phyloP scores from a whole-genome alignment of 2,797 vertebrate genomes.

The Enteromius mattozi region DNA sequence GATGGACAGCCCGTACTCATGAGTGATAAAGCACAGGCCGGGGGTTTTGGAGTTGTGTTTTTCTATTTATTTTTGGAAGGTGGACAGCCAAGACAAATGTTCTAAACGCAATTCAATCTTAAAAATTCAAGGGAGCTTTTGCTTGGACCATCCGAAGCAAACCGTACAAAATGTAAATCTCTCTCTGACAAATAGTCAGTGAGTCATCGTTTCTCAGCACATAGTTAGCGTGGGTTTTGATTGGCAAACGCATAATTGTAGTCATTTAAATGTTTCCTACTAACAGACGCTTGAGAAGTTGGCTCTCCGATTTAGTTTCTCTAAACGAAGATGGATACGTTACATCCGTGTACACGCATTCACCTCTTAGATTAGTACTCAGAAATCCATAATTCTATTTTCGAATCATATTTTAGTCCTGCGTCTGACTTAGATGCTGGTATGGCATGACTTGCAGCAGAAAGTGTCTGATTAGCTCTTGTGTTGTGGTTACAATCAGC shows the following conservation, averaged over 20 bases:
- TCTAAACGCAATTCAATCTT: slow-evolving; percentile 53
- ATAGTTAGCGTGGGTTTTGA: slow-evolving; percentile 48
- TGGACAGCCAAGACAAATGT: slow-evolving; percentile 58
- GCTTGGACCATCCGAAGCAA: slow-evolving; percentile 47
- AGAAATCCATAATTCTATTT: slow-evolving; percentile 23
- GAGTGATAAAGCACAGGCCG: slow-evolving; percentile 57
- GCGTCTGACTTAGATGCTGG: slow-evolving; percentile 8
- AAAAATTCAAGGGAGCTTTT: slow-evolving; percentile 54
- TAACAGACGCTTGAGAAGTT: slow-evolving; percentile 31
- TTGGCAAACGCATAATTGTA: slow-evolving; percentile 48
- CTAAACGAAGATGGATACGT: slow-evolving; percentile 25
- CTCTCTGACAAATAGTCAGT: slow-evolving; percentile 44
- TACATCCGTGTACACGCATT: background rate
- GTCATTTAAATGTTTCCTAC: slow-evolving; percentile 47
- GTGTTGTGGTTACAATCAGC: slow-evolving; percentile 46
- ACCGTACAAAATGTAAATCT: slow-evolving; percentile 46
- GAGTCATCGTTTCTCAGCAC: slow-evolving; percentile 54
- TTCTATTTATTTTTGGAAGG: slow-evolving; percentile 23
- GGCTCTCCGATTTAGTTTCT: slow-evolving; percentile 16
- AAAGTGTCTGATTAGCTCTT: slow-evolving; percentile 33
- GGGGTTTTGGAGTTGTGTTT: slow-evolving; percentile 34
- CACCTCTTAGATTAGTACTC: background rate
- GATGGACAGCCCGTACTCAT: slow-evolving; percentile 27
- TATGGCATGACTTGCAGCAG: slow-evolving; percentile 22
- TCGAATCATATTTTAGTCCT: background rate